Percentiles rank a stretch among this genome's conserved stretches.
These are phyloP conservation scores for Microtus californicus DNA, from an alignment of 2,797 vertebrate genomes.

Conservation along the genomic window DNA sequence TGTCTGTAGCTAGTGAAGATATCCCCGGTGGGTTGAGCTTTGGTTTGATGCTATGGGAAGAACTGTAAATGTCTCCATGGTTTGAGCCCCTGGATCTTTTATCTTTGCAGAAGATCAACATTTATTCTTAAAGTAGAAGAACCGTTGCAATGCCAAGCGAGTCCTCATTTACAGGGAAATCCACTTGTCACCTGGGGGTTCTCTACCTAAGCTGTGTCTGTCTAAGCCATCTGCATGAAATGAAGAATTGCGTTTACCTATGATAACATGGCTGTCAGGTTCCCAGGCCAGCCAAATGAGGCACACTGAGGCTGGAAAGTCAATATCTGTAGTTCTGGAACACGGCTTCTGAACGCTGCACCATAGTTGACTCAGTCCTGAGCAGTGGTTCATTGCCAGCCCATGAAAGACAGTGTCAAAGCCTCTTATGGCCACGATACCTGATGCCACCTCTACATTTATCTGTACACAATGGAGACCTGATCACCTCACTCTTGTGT, in stretches of 20 bases:
- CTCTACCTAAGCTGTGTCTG: not conserved
- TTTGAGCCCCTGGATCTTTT: not conserved
- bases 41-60: not conserved
- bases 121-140: conserved; percentile 4
- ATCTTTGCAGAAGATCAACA: not conserved
- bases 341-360: not conserved
- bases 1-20: not conserved
- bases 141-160: not conserved
- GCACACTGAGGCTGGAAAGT: fast-evolving
- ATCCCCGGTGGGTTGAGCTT: not conserved
- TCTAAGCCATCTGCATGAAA: not conserved
- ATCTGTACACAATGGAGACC: not conserved
- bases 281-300: not conserved
- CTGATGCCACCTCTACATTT: fast-evolving
- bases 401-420: not conserved
- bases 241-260: not conserved
- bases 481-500: not conserved
- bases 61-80: not conserved
- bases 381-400: not conserved
- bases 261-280: not conserved
- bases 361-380: not conserved
- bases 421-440: too few relatives aligned
- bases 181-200: not conserved
- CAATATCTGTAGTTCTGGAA: not conserved
- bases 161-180: not conserved